Evolutionary conservation across 2,113 vertebrate species (phyloP), one percentile per base, ranked within the genome.

Genomic region (Oxyura jamaicensis): DNA sequence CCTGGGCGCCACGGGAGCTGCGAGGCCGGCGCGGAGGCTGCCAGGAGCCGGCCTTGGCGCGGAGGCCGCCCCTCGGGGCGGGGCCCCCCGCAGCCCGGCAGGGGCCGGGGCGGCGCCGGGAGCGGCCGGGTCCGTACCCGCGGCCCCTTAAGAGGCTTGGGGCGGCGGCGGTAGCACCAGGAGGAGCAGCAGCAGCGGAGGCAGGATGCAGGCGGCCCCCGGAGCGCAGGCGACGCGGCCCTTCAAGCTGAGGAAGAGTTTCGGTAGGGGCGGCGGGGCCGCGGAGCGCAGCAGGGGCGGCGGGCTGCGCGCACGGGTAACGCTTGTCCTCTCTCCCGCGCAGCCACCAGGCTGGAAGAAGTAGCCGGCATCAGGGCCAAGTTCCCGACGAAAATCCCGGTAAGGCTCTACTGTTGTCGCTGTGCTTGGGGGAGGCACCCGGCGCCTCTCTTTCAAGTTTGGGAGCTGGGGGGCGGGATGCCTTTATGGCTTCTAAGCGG

Each of bases 371-470:
- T 99, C 95, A 86, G 98, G 50, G 97, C 97, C 23, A 99, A 99
- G 91, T 99, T 99, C 93, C 99, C 99, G 4, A 99, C 98, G 56
- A 99, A 99, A 91, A 96, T 99, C 85, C 99, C 98, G 95, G 99
- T 99, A 95, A 98, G 85, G 29, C 6, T 44, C 29, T 48, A 4
- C 21, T 56, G 50, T 4, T 33, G 6, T 17, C 13, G 56, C 7
- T 10, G 52, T 55, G 52, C 52, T 55, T 8, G 52, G 13, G 26
- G 15, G 8, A 29, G 52, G 52, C 52, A 17, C 52, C 52, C 52
- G 14, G 52, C 26, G 62, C 36, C 18, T 41, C 36, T 26, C 26
- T 63, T 12, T 28, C 7, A 62, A 33, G 16, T 2, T 53, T 11
- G 20, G 22, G 39, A 18, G 25, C 10, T 10, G 46, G 26, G 16